These are phyloP conservation scores for Sturnira hondurensis DNA, from an alignment of 2,113 vertebrate species.

Conservation along the genomic window DNA sequence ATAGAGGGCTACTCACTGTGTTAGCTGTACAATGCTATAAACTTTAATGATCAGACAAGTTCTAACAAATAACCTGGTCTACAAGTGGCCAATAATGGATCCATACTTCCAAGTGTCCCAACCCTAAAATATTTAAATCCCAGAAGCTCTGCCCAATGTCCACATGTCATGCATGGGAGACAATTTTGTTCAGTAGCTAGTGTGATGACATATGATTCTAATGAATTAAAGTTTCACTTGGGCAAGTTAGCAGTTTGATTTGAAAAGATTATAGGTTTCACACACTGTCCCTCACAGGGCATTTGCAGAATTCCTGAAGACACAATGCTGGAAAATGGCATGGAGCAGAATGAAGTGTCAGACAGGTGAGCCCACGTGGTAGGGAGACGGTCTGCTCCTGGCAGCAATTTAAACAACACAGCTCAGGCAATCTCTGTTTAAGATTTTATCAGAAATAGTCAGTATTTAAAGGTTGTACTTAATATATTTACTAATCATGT, in stretches of 20 bases:
- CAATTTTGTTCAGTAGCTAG: not conserved
- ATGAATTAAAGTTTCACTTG: not conserved
- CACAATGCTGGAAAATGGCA: not conserved
- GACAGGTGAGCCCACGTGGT: not conserved
- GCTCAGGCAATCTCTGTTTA: not conserved
- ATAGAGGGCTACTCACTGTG: not conserved
- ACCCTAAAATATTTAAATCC: not conserved
- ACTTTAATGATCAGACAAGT: not conserved
- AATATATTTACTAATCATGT: not conserved
- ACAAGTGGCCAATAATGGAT: not conserved
- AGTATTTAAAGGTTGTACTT: not conserved
- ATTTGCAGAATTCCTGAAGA: not conserved
- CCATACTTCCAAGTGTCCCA: not conserved
- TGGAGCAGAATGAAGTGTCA: not conserved
- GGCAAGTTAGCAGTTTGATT: constrained; percentile 3
- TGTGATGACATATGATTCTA: not conserved
- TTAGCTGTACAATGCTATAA: not conserved
- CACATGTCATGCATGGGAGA: not conserved
- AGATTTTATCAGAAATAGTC: constrained; percentile 6
- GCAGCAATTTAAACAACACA: not conserved
- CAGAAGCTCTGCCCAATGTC: not conserved
- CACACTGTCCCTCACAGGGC: not conserved
- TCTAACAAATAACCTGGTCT: not conserved
- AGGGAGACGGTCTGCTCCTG: not conserved
- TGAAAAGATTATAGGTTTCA: not conserved